These are phyloP conservation scores for Meandrusa payeni DNA, from an alignment of 2,888 invertebrate genomes.

Conservation along the genomic window DNA sequence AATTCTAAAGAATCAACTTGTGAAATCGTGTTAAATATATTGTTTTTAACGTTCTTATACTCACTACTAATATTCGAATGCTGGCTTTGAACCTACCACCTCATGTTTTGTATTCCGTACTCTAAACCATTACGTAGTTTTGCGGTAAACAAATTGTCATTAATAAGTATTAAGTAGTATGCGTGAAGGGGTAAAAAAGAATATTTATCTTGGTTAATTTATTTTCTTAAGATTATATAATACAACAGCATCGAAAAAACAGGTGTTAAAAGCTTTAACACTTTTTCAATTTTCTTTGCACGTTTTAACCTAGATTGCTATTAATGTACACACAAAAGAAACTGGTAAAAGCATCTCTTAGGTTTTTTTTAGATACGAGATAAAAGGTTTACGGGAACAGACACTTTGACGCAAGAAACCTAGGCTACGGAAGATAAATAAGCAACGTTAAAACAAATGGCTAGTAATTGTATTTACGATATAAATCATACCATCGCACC, in stretches of 20 bases:
- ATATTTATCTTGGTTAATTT: no score
- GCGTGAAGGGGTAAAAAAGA: no score
- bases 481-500: slow-evolving; percentile 41
- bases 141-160: no score
- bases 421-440: slow-evolving; percentile 30
- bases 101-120: no score
- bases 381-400: slow-evolving; percentile 10
- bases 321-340: slow-evolving; percentile 23
- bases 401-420: neutral
- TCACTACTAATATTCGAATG: no score
- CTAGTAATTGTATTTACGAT: slow-evolving; percentile 39
- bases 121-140: no score
- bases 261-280: slow-evolving; percentile 6
- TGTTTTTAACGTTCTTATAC: no score
- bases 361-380: slow-evolving; percentile 7
- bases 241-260: slow-evolving; percentile 3
- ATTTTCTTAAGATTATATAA: no score
- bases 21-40: no score
- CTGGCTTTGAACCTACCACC: no score
- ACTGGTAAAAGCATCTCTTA: slow-evolving; percentile 9
- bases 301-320: slow-evolving; percentile 9
- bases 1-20: no score
- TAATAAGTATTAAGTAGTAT: no score
- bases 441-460: slow-evolving; percentile 33
- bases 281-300: slow-evolving; percentile 1